phyloP scores from a whole-genome alignment of 2,113 vertebrate species.

The Coracopsis vasa region DNA sequence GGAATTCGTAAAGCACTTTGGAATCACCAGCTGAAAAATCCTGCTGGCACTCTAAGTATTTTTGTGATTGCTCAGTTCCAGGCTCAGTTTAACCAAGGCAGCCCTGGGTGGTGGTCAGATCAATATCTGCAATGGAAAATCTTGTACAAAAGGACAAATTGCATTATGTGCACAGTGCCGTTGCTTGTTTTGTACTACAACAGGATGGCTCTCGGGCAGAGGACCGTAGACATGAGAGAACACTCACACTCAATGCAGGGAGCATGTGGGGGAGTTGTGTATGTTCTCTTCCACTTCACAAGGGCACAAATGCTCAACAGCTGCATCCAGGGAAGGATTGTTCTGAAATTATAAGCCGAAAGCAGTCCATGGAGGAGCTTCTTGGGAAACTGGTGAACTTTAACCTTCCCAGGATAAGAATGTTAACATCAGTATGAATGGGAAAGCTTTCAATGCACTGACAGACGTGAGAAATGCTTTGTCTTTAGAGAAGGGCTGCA shows the following conservation, averaged over 20 bases:
- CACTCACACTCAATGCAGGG: background rate
- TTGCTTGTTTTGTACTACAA: background rate
- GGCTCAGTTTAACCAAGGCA: background rate
- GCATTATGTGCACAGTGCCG: background rate
- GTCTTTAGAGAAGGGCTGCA: background rate
- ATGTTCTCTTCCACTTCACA: background rate
- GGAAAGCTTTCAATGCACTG: constrained; percentile 45
- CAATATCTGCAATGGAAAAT: background rate
- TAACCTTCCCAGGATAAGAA: constrained; percentile 24
- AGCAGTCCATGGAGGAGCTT: background rate
- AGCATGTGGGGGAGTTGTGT: background rate
- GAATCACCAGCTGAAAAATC: background rate
- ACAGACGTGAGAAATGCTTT: constrained; percentile 29
- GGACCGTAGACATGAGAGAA: background rate
- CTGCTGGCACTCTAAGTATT: background rate
- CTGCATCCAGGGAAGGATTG: constrained; percentile 32
- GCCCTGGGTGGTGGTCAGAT: background rate
- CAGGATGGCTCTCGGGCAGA: background rate
- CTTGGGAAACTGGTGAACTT: constrained; percentile 69
- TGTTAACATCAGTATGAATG: background rate
- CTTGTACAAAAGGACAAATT: background rate
- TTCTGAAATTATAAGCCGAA: background rate
- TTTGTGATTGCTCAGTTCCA: background rate
- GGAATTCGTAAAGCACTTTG: background rate
- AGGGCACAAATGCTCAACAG: constrained; percentile 10